These are phyloP conservation scores for Pseudomyrmex flavicornis DNA, from an alignment of 1,140 invertebrate species.

Conservation along the genomic window DNA sequence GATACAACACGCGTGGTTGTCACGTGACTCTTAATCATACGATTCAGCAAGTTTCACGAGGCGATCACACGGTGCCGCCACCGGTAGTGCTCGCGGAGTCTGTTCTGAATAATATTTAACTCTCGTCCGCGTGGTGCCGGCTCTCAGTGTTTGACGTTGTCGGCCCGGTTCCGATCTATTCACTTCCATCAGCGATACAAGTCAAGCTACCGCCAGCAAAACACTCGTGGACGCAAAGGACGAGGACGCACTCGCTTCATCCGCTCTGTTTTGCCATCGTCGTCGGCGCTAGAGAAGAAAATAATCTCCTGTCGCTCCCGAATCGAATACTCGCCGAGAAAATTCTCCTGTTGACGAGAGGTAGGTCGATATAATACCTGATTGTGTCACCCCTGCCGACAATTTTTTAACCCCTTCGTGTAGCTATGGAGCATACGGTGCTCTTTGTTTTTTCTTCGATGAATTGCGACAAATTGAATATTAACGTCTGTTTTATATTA, in stretches of 20 bases:
- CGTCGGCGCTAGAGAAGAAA: neutral
- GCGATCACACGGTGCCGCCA: slow-evolving; percentile 39
- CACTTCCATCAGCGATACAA: neutral
- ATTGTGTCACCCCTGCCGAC: neutral
- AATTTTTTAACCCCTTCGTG: neutral
- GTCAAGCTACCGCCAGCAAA: too few relatives aligned
- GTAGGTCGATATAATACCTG: neutral
- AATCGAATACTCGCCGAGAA: neutral
- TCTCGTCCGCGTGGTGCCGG: slow-evolving; percentile 70
- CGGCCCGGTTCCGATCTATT: neutral
- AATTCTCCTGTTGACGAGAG: neutral
- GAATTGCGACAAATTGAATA: neutral
- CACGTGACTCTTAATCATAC: slow-evolving; percentile 38
- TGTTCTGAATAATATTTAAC: slow-evolving; percentile 75
- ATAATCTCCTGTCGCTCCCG: neutral
- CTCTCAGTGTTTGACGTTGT: slow-evolving; percentile 67
- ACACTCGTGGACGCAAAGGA: neutral
- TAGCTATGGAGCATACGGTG: neutral
- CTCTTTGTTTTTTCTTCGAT: neutral
- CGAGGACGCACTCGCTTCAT: too few relatives aligned
- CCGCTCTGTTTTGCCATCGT: too few relatives aligned
- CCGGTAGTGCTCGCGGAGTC: neutral
- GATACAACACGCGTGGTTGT: too few relatives aligned
- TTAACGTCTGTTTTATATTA: too few relatives aligned
- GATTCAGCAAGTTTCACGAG: neutral